Base-by-base conservation (phyloP, 2,888 invertebrate genomes). In the Eustalomyia histrio region DNA sequence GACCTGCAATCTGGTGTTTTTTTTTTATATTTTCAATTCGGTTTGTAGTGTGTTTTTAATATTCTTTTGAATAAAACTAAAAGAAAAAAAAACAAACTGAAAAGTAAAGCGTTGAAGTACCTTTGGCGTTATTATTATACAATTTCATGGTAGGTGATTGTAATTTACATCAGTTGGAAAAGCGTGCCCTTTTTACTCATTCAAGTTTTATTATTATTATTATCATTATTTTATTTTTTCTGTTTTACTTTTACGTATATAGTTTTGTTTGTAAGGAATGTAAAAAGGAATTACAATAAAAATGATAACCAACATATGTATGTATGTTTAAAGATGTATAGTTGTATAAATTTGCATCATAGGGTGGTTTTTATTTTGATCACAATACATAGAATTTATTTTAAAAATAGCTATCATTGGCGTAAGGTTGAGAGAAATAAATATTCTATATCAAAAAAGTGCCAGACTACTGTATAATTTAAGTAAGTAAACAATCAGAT, bases 151-250 rank as follows among this genome's bases (percentile, higher is more conserved):
- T 52, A 71, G 29, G 18, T 52, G 60, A 18, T 14, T 35, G 52
- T 61, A 52, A 71, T 52, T 61, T 71, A 61, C 39, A 12, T 50
- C 52, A 33, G 21, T 43, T 24, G 55, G 39, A 43, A 68, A 65
- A 43, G 67, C 43, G 16, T 43, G 43, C 24, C 39, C 21, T 55
- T n/a, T 55, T 24, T 47, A 39, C 12, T 39, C 12, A 39, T 10
- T 39, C 7, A 29, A 29, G 12, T 39, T 39, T 39, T 14, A 39
- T 39, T 39, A 12, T 39, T n/a, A n/a, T n/a, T n/a, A n/a, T n/a
- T n/a, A n/a, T n/a, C n/a, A n/a, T n/a, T n/a, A n/a, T n/a, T n/a
- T n/a, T n/a, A n/a, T n/a, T n/a, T n/a, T 39, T 10, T 35, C 4
- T 3, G 35, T 39, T 29, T 29, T 29, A 29, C 29, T 29, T 29